These are phyloP conservation scores for Synchiropus splendidus DNA, from an alignment of 2,113 vertebrate species.

Conservation along the genomic window DNA sequence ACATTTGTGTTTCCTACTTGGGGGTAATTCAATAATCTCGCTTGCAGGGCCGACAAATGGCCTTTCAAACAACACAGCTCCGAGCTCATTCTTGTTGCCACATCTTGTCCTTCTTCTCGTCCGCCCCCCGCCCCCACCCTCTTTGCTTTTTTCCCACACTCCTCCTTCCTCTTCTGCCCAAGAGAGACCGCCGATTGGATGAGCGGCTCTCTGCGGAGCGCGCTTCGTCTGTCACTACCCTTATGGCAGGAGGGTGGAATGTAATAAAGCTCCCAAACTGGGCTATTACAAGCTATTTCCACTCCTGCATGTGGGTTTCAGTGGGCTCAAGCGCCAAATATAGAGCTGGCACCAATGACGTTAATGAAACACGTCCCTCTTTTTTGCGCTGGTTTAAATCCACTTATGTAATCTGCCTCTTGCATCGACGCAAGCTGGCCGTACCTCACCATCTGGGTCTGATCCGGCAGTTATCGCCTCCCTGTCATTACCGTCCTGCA, in stretches of 20 bases:
- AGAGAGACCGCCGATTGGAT: constrained; percentile 48
- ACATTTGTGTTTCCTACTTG: too few species aligned
- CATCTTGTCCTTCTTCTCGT: constrained; percentile 26
- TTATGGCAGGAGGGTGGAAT: constrained; percentile 51
- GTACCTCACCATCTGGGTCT: constrained; percentile 47
- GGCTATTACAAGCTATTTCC: constrained; percentile 68
- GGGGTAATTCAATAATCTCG: too few species aligned
- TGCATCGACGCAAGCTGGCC: constrained; percentile 30
- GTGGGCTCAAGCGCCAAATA: constrained; percentile 66
- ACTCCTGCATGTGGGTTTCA: constrained; percentile 56
- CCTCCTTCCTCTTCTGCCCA: constrained; percentile 30
- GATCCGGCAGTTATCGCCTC: constrained; percentile 22
- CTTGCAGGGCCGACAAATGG: neutral
- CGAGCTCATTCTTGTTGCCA: constrained; percentile 25
- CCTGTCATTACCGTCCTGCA: constrained; percentile 5
- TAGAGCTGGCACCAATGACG: constrained; percentile 56
- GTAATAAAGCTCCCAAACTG: constrained; percentile 62
- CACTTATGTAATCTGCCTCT: constrained; percentile 60
- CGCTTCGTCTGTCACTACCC: constrained; percentile 47
- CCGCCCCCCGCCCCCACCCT: constrained; percentile 19
- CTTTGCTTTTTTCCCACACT: constrained; percentile 46
- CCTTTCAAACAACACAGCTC: constrained; percentile 12
- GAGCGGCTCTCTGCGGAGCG: constrained; percentile 32
- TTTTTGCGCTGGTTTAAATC: constrained; percentile 50
- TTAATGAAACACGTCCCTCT: constrained; percentile 58